Evolutionary conservation across 2,888 invertebrate genomes (phyloP).

Genomic region (Drosophila flavopinicola): DNA sequence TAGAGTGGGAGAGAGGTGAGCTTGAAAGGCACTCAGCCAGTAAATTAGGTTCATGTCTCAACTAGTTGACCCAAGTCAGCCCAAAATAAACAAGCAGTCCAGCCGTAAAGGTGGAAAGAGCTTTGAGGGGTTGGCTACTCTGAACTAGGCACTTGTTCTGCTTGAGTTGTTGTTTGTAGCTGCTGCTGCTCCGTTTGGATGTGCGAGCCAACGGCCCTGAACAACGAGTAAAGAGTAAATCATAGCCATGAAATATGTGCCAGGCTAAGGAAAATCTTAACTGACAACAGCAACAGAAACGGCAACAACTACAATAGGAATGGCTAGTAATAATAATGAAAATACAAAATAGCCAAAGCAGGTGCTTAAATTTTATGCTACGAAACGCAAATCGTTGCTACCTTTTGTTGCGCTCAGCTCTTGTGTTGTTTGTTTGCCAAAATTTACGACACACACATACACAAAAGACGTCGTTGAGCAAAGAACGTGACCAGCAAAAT

Average conservation of each 20-base stretch:
- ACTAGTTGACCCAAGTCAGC: constrained; percentile 76
- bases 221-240: constrained; percentile 77
- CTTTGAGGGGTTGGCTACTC: constrained; percentile 12
- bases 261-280: constrained; percentile 55
- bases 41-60: constrained; percentile 80
- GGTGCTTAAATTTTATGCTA: constrained; percentile 64
- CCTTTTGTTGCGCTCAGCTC: constrained; percentile 62
- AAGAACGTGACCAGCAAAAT: constrained; percentile 67
- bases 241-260: constrained; percentile 79
- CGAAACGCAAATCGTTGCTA: constrained; percentile 51
- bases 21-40: constrained; percentile 77
- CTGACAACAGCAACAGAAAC: constrained; percentile 30
- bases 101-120: constrained; percentile 16
- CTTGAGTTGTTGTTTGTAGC: constrained; percentile 62
- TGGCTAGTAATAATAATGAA: constrained; percentile 72
- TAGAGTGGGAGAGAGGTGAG: constrained; percentile 22
- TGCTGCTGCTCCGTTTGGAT: constrained; percentile 27
- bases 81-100: constrained; percentile 68
- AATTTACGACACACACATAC: constrained; percentile 65
- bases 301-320: constrained; percentile 28
- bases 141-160: constrained; percentile 71
- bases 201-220: constrained; percentile 71
- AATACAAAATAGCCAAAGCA: constrained; percentile 65
- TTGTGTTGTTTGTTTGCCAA: constrained; percentile 50
- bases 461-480: constrained; percentile 31